Evolutionary conservation across 2,113 vertebrate genomes (phyloP), one percentile per base, ranked within the genome.

Genomic region (Pomatostomus ruficeps): DNA sequence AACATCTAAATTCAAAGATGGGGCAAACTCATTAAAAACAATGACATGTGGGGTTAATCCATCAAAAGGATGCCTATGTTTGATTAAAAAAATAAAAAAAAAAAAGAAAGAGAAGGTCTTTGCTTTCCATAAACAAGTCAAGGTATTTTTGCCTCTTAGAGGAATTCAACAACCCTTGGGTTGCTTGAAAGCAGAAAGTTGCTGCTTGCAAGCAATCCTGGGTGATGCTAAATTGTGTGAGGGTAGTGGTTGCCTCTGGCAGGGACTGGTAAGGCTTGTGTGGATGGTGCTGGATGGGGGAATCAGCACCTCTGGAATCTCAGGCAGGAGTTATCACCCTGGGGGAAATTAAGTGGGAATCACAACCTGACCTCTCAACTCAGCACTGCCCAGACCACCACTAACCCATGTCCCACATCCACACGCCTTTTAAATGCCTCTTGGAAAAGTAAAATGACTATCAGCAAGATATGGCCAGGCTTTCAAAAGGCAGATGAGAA

Each of bases 391-490:
- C 55, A 55, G 29, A 11, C 48, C 55, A 62, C 40, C 62, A 36
- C n/a, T 25, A 31, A 52, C 40, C n/a, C 24, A 22, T 1, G 3
- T 26, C 25, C 21, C 42, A 16, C n/a, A 35, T 14, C 68, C 62
- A 29, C 19, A 11, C 1, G 3, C 7, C 62, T 33, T 54, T 46
- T 16, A 55, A 42, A 62, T 5, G 42, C 17, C 35, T 68, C 48
- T 14, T 38, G 36, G 33, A 36, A 58, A 83, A 51, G 61, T 36
- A 66, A 86, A 88, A 16, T 9, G 76, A 36, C 15, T 16, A 38
- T 17, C 24, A 45, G 38, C 5, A 46, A 58, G 48, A 59, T 13
- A 31, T 1, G 2, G 23, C 3, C 0, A 0, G 28, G 45, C 36
- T 76, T 67, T 51, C 72, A 75, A 81, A 79, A 93, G 67, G 15